Evolutionary conservation across 2,797 vertebrate genomes (phyloP).

Genomic region (Hafferia zeledoni): DNA sequence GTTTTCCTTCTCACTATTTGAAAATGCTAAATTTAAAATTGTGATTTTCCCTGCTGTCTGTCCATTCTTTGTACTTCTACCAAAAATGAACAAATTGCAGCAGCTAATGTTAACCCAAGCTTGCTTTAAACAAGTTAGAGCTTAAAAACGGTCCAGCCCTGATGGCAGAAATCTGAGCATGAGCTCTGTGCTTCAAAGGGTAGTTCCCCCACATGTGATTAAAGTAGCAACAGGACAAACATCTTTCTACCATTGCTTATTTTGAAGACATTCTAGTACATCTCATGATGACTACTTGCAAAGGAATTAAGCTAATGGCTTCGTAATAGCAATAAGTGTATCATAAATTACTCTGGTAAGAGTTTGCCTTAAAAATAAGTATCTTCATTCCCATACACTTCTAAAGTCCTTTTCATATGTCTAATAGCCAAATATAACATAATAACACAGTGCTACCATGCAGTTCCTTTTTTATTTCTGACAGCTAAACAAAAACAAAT

Average conservation of each 20-base stretch:
- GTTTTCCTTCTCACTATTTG: background rate
- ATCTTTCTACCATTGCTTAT: background rate
- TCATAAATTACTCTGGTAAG: background rate
- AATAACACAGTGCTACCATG: background rate
- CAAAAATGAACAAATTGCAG: background rate
- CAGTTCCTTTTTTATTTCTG: background rate
- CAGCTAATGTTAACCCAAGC: background rate
- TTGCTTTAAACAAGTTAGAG: background rate
- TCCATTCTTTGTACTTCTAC: background rate
- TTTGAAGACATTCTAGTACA: background rate
- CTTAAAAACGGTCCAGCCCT: background rate
- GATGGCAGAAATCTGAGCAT: background rate
- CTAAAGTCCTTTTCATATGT: background rate
- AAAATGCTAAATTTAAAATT: background rate
- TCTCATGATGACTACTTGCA: background rate
- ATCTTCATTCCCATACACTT: background rate
- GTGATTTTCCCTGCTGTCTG: background rate
- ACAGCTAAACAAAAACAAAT: background rate
- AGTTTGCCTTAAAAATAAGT: background rate
- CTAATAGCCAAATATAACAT: background rate
- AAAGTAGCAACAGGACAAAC: background rate
- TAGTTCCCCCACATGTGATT: background rate
- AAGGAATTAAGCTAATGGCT: background rate
- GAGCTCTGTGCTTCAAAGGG: background rate
- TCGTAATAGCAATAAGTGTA: background rate